A percentile compares a stretch with the other conserved stretches of the same genome.
phyloP scores from a whole-genome alignment of 2,888 invertebrate species.

The Nebria brevicollis region DNA sequence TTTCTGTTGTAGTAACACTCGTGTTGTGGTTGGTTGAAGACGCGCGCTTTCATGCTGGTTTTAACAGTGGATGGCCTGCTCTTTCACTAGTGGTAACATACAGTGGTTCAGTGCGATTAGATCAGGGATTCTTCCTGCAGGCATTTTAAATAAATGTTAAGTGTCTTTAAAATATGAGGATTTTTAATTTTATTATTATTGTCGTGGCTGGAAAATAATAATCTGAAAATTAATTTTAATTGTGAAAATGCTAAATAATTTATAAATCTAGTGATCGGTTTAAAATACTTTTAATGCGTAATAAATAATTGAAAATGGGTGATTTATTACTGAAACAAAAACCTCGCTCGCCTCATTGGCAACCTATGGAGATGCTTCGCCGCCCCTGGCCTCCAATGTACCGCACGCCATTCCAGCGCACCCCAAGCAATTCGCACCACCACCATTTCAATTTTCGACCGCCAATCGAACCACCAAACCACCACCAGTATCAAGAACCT shows the following conservation, averaged over 20 bases:
- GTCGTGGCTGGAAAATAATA: too few species aligned
- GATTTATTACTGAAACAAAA: conserved; percentile 74
- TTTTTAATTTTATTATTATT: too few species aligned
- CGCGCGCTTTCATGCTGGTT: not conserved
- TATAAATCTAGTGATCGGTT: too few species aligned
- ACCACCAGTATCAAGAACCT: conserved; percentile 62
- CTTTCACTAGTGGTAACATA: not conserved
- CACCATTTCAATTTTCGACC: conserved; percentile 51
- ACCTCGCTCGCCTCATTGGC: conserved; percentile 64
- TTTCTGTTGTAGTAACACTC: not conserved
- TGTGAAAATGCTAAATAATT: too few species aligned
- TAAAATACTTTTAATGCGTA: not conserved
- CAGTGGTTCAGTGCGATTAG: not conserved
- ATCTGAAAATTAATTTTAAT: too few species aligned
- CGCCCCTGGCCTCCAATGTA: conserved; percentile 76
- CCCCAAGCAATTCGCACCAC: conserved; percentile 53
- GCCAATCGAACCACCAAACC: conserved; percentile 57
- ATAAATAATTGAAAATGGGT: conserved; percentile 61
- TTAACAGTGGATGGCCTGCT: not conserved
- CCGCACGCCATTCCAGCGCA: conserved; percentile 60
- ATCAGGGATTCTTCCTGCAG: not conserved
- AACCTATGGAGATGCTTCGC: conserved; percentile 61
- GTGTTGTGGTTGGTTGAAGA: not conserved
- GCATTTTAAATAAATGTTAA: too few species aligned
- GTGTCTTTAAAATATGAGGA: too few species aligned